phyloP scores from a whole-genome alignment of 1,140 invertebrate genomes.

The Amphibalanus amphitrite region DNA sequence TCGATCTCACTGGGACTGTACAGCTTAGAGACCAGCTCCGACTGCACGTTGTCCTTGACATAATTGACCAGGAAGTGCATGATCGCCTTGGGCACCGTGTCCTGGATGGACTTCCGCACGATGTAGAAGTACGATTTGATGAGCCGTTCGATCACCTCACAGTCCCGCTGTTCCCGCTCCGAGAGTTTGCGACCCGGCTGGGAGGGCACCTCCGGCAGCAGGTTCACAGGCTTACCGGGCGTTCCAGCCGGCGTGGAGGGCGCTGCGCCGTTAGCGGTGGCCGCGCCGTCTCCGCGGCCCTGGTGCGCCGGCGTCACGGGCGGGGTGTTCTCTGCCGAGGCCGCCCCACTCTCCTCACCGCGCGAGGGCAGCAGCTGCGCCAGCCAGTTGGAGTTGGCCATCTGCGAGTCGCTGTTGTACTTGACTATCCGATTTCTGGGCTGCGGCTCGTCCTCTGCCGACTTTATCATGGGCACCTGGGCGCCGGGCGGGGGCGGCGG shows the following conservation, averaged over 20 bases:
- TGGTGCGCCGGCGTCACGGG: conserved; percentile 22
- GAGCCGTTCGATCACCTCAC: conserved; percentile 89
- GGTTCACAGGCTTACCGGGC: conserved; percentile 59
- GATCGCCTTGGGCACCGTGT: conserved; percentile 95
- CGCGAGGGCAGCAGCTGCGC: conserved; percentile 26
- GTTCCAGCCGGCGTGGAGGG: no score
- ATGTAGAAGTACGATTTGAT: conserved; percentile 99
- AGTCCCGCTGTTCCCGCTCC: conserved; percentile 84
- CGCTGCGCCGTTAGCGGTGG: conserved; percentile 12
- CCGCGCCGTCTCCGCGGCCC: conserved; percentile 12
- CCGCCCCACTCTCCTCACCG: conserved; percentile 22
- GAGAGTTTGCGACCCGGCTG: conserved; percentile 58
- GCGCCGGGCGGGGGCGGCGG: no score
- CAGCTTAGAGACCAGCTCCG: conserved; percentile 90
- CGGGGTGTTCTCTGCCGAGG: conserved; percentile 27
- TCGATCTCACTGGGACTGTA: conserved; percentile 96
- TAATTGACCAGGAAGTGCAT: conserved; percentile 99
- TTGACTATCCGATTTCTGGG: no score
- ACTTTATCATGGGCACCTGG: background rate
- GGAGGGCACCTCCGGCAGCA: conserved; percentile 70
- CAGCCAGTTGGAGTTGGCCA: conserved; percentile 23
- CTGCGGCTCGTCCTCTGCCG: no score
- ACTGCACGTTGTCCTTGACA: conserved; percentile 95
- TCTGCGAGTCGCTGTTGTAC: no score
- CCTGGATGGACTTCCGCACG: conserved; percentile 95